Percentiles rank a stretch among this genome's conserved stretches.
Evolutionary conservation across 2,888 invertebrate genomes (phyloP).

Genomic region (Andrena bicolor): DNA sequence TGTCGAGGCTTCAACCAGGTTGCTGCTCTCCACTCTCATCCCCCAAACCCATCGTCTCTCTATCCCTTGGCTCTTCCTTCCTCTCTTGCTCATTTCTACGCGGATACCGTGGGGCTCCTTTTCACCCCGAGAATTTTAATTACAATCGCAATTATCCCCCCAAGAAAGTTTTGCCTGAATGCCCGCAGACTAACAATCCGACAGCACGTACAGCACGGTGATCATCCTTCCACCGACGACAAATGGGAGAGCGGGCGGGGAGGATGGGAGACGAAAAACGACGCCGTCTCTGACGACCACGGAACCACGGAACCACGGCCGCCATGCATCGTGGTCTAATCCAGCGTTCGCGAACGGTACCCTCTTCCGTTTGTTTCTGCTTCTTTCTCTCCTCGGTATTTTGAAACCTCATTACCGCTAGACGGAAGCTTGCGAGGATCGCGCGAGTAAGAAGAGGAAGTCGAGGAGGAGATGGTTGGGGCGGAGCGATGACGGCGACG

Average conservation of each 20-base stretch:
- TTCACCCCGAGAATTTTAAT: conserved; percentile 82
- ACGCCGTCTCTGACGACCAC: conserved; percentile 34
- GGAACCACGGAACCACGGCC: conserved; percentile 15
- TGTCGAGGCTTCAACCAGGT: conserved; percentile 68
- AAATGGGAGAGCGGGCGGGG: conserved; percentile 34
- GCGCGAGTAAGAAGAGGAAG: conserved; percentile 22
- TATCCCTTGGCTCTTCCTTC: conserved; percentile 61
- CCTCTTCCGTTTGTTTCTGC: conserved; percentile 32
- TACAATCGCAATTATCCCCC: conserved; percentile 82
- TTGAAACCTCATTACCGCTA: conserved; percentile 71
- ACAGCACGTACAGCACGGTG: conserved; percentile 62
- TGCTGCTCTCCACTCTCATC: conserved; percentile 51
- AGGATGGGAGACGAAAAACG: conserved; percentile 13
- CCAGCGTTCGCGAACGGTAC: conserved; percentile 33
- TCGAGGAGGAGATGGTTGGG: background rate
- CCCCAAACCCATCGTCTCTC: conserved; percentile 38
- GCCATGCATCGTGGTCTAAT: conserved; percentile 49
- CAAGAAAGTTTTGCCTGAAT: conserved; percentile 76
- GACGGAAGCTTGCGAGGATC: conserved; percentile 26
- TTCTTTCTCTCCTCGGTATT: conserved; percentile 39
- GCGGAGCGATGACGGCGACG: conserved; percentile 4
- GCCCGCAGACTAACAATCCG: conserved; percentile 77
- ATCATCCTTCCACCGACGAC: conserved; percentile 53
- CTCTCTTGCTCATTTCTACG: conserved; percentile 74
- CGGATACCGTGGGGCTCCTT: conserved; percentile 70